phyloP scores from a whole-genome alignment of 2,797 vertebrate genomes.

The Cetoscarus ocellatus region DNA sequence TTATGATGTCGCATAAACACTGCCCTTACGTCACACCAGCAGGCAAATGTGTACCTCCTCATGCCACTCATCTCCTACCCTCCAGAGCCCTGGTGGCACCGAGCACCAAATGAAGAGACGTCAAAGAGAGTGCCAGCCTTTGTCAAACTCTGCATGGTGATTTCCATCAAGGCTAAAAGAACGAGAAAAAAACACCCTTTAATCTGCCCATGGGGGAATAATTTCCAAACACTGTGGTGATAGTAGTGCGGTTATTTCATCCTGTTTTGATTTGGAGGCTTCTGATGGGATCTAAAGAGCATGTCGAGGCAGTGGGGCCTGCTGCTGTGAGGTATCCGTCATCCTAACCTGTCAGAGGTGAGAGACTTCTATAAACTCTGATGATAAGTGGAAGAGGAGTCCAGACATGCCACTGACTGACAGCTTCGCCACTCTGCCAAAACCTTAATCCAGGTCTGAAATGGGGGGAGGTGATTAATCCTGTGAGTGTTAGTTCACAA shows the following conservation, averaged over 20 bases:
- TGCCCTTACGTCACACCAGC: conserved; percentile 76
- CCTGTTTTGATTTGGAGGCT: conserved; percentile 73
- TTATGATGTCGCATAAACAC: conserved; percentile 83
- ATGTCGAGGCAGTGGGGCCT: conserved; percentile 79
- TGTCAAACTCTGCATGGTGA: conserved; percentile 73
- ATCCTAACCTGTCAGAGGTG: conserved; percentile 71
- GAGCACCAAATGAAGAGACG: conserved; percentile 63
- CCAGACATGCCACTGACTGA: conserved; percentile 85
- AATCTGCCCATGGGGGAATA: conserved; percentile 56
- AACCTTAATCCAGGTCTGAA: conserved; percentile 80
- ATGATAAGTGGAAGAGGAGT: conserved; percentile 87
- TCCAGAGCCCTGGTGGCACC: conserved; percentile 71
- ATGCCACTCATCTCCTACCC: conserved; percentile 76
- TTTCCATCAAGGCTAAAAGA: conserved; percentile 67
- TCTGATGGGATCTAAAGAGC: conserved; percentile 65
- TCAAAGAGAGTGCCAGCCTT: conserved; percentile 81
- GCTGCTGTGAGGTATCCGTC: conserved; percentile 73
- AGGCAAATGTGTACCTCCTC: conserved; percentile 75
- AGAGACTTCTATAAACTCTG: conserved; percentile 88
- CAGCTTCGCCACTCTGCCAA: conserved; percentile 83
- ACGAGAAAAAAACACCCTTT: conserved; percentile 74
- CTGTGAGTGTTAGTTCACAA: conserved; percentile 38
- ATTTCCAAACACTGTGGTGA: conserved; percentile 46
- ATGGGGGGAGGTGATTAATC: conserved; percentile 76
- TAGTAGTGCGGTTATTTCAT: conserved; percentile 64